Evolutionary conservation across 1,140 invertebrate species (phyloP), one percentile per base, ranked within the genome.

Genomic region (Matsumurasca onukii): DNA sequence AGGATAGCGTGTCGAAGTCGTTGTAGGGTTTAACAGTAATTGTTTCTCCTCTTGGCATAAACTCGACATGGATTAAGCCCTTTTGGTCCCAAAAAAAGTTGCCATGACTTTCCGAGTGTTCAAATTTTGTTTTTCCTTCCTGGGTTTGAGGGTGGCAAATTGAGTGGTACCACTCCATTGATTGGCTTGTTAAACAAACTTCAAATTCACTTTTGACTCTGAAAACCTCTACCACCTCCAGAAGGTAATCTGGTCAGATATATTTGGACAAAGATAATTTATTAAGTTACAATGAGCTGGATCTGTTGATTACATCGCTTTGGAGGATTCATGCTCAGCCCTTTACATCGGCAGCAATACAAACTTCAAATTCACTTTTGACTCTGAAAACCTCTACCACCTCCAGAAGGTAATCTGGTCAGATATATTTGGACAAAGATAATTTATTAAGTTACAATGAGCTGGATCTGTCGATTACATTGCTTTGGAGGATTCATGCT

Each of bases 341-440:
- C 66, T 90, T 25, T 85, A 87, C 73, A 67, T 91, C 39, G 86
- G 84, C n/a, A 86, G 85, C 62, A 86, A 89, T 69, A 82, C 83
- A 64, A 78, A 80, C 31, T 86, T 86, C 70, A 82, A 82, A 68
- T 85, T 89, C 71, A 80, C 80, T 45, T 77, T 76, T 62, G 88
- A 90, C 75, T 85, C 86, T 5, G 82, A 84, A 67, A 82, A 82
- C 72, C 82, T 62, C 80, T 77, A 27, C 49, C 49, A 12, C 49
- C 49, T 20, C 3, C 49, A 20, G 49, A 17, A 51, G 49, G 49
- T n/a, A n/a, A n/a, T n/a, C n/a, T n/a, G n/a, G n/a, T n/a, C n/a
- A n/a, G n/a, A n/a, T n/a, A n/a, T n/a, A n/a, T n/a, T n/a, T n/a
- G n/a, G n/a, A n/a, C n/a, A n/a, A n/a, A n/a, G n/a, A n/a, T n/a